Evolutionary conservation across 1,140 invertebrate species (phyloP), one percentile per base, ranked within the genome.

Genomic region (Anastrepha obliqua): DNA sequence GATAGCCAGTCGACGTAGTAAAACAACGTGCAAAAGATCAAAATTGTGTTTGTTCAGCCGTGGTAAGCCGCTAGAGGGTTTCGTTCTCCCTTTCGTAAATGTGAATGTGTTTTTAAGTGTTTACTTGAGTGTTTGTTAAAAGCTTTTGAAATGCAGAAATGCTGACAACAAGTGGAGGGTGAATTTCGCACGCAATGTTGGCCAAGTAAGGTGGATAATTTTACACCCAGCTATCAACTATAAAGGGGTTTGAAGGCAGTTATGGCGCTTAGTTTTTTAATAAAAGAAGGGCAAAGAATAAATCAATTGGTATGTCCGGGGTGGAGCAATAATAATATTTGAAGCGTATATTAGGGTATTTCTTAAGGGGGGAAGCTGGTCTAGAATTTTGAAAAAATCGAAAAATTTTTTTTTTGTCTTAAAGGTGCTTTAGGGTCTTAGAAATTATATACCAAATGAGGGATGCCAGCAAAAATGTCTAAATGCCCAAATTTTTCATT

Each of bases 71-170:
- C 8, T 15, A 13, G 11, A 47, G 44, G 67, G 67, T 39, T 74
- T 29, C 42, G 15, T 74, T 44, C 39, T 13, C 11, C 67, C 67
- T 74, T n/a, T 74, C 4, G 15, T 74, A 47, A 17, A 9, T 47
- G 42, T 74, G 42, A 74, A 74, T 74, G 67, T 47, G 67, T 74
- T 6, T 13, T 39, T 8, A 42, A 74, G 67, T 47, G 44, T 74
- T 74, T 47, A 44, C 67, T 74, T 74, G 42, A 74, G 67, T 74
- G 67, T 47, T 67, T 74, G 67, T 47, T 11, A 47, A 74, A 47
- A 74, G 67, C 42, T 74, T 74, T 74, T 74, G 67, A 74, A 74
- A 74, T 74, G 67, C 13, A 47, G 67, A 74, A 74, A 74, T 74
- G 67, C 42, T 74, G 39, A 47, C 67, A 39, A 29, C 42, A 29